phyloP scores from a whole-genome alignment of 2,797 vertebrate species.

The Onychomys leucogaster region DNA sequence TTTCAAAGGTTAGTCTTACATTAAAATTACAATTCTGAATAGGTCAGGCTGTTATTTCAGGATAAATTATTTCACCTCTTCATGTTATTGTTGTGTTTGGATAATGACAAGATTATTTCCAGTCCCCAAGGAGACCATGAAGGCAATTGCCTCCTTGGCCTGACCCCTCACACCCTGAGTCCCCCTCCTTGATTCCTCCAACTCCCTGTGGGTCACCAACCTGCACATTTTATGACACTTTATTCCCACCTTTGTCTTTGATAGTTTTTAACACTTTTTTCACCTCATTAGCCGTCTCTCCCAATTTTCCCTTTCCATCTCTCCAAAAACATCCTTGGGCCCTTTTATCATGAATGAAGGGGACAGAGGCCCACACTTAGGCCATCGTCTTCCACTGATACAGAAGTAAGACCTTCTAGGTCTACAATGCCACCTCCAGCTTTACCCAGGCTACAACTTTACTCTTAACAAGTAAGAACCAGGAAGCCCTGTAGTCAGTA shows the following conservation, averaged over 20 bases:
- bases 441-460: background rate
- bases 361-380: background rate
- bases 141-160: slow-evolving; percentile 30
- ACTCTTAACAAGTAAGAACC: background rate
- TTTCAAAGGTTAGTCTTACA: slow-evolving; percentile 90
- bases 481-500: background rate
- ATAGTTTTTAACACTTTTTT: background rate
- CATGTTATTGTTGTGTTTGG: slow-evolving; percentile 85
- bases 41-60: slow-evolving; percentile 88
- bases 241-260: background rate
- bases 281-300: background rate
- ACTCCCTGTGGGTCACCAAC: slow-evolving; percentile 26
- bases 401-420: background rate
- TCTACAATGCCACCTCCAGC: background rate
- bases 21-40: slow-evolving; percentile 89
- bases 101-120: slow-evolving; percentile 80
- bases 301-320: background rate
- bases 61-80: slow-evolving; percentile 87
- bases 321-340: background rate
- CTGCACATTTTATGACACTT: background rate
- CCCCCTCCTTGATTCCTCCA: slow-evolving; percentile 29
- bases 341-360: background rate
- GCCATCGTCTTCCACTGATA: background rate
- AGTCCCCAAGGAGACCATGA: slow-evolving; percentile 52
- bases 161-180: slow-evolving; percentile 46